These are phyloP conservation scores for Polylopha cassiicola DNA, from an alignment of 2,888 invertebrate species.

Conservation along the genomic window DNA sequence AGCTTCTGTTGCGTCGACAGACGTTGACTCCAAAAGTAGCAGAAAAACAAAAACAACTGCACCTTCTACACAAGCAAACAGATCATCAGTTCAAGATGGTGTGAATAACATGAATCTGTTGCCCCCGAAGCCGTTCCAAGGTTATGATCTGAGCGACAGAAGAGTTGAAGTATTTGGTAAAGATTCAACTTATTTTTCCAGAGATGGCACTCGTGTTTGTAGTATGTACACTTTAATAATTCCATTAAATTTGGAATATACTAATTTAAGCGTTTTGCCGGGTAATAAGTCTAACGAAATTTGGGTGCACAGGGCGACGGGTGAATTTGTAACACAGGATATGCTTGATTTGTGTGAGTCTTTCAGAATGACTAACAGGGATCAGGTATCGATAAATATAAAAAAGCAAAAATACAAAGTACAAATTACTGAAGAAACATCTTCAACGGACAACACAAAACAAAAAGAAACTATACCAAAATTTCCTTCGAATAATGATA, in stretches of 20 bases:
- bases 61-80: constrained; percentile 36
- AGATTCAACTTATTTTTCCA: constrained; percentile 57
- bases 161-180: constrained; percentile 66
- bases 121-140: constrained; percentile 48
- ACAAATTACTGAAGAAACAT: constrained; percentile 26
- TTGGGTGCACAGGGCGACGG: constrained; percentile 58
- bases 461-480: constrained; percentile 31
- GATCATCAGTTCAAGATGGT: constrained; percentile 24
- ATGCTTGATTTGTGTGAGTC: constrained; percentile 48
- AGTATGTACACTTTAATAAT: constrained; percentile 54
- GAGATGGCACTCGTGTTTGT: constrained; percentile 55
- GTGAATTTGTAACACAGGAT: constrained; percentile 37
- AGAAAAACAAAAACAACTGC: constrained; percentile 43
- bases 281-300: constrained; percentile 56
- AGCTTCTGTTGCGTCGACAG: constrained; percentile 32
- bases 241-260: constrained; percentile 57
- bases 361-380: constrained; percentile 55
- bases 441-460: constrained; percentile 29
- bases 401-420: constrained; percentile 47
- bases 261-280: constrained; percentile 48
- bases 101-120: constrained; percentile 27
- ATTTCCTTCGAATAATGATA: constrained; percentile 25
- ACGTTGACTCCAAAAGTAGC: constrained; percentile 40
- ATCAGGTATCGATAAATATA: constrained; percentile 53
- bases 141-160: constrained; percentile 61